Evolutionary conservation across 2,888 invertebrate species (phyloP), one percentile per base, ranked within the genome.

Genomic region (Antitype chi): DNA sequence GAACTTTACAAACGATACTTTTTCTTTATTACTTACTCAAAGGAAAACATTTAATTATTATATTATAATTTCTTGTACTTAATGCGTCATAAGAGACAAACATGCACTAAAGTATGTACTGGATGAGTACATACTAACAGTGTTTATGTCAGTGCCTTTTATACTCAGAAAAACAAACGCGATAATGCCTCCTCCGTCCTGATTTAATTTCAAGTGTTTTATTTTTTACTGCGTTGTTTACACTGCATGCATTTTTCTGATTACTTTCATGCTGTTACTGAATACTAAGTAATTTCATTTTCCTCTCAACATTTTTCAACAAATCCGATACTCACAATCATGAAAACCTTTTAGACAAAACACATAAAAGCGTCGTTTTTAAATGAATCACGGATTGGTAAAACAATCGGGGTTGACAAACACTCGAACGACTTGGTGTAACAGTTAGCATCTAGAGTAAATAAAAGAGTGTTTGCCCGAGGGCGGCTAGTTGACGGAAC

Each of bases 391-490:
- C 15, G 43, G 76, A 47, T 47, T 62, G 70, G 60, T 71, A 66
- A 81, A 82, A 85, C 76, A 76, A 72, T 76, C 68, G 59, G 23
- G 57, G 43, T 55, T 47, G 32, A 43, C 79, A 76, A 84, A 79
- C 68, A 84, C 55, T 74, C n/a, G 47, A 25, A 70, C 53, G 74
- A 74, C 66, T 75, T 84, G 71, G 57, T 67, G 73, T 71, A 80
- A 80, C 79, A 76, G 78, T 82, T 76, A 77, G 78, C 71, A 76
- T 76, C 78, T 64, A 62, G 74, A 63, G 83, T 83, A 84, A 85
- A 81, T 81, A 78, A 81, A 78, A 77, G 77, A 84, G 82, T 86
- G 84, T 88, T 87, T 84, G 79, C 79, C 84, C 82, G 84, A 84
- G 62, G 79, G 84, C 79, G 79, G 78, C 80, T 84, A 81, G 80